A percentile compares a stretch with the other conserved stretches of the same genome.
These are phyloP conservation scores for Dryocosmus kuriphilus DNA, from an alignment of 2,888 invertebrate genomes.

Conservation along the genomic window DNA sequence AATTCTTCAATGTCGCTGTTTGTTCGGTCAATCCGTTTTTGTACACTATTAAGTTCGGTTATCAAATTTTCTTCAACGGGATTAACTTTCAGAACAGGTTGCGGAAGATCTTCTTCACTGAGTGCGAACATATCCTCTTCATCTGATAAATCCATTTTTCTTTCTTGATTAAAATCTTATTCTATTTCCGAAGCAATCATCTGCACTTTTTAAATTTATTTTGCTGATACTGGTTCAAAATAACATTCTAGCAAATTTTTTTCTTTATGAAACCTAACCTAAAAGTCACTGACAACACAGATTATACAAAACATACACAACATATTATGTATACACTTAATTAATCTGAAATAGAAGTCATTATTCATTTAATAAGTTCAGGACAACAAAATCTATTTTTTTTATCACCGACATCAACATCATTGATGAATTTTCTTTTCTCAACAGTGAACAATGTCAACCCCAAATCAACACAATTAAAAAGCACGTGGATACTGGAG, in stretches of 20 bases:
- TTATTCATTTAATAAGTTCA: neutral
- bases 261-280: neutral
- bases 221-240: neutral
- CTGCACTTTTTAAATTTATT: neutral
- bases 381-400: neutral
- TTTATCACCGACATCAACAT: neutral
- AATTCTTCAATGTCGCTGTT: constrained; percentile 60
- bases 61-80: constrained; percentile 67
- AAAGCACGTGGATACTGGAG: neutral
- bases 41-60: constrained; percentile 60
- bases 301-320: neutral
- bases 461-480: no score
- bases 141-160: constrained; percentile 46
- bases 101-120: constrained; percentile 54
- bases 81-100: constrained; percentile 54
- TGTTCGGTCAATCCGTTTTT: constrained; percentile 60
- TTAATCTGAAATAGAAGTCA: neutral
- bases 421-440: neutral
- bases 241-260: neutral
- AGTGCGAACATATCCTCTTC: constrained; percentile 64
- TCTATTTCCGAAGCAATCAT: neutral
- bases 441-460: neutral
- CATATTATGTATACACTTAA: neutral
- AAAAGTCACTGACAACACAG: neutral
- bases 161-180: neutral